phyloP scores from a whole-genome alignment of 1,140 invertebrate species.

The Chironomus tepperi region DNA sequence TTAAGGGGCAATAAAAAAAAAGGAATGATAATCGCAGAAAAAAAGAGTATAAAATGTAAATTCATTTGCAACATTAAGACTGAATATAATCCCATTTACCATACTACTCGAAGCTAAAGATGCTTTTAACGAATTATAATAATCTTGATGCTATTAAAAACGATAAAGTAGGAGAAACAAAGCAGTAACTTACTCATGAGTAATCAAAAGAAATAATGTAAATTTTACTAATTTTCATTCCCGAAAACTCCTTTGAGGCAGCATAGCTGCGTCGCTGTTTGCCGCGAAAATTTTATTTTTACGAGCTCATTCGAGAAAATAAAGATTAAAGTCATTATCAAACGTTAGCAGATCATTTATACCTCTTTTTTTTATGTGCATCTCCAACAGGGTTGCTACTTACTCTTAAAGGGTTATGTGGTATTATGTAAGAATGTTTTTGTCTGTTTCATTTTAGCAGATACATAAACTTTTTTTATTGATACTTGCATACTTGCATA shows the following conservation, averaged over 20 bases:
- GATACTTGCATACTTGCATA: background rate
- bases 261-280: background rate
- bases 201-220: background rate
- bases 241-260: background rate
- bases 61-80: constrained; percentile 14
- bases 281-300: background rate
- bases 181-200: background rate
- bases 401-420: background rate
- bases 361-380: background rate
- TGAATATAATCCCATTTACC: background rate
- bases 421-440: background rate
- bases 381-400: background rate
- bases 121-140: constrained; percentile 14
- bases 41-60: background rate
- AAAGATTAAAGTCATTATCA: background rate
- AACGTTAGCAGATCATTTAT: background rate
- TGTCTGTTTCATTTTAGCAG: background rate
- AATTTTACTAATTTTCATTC: background rate
- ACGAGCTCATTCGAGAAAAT: background rate
- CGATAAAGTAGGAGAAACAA: background rate
- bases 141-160: background rate
- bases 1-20: background rate
- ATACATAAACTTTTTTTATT: background rate
- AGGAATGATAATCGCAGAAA: background rate
- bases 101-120: background rate